Base-by-base conservation (phyloP, 2,888 invertebrate species). In the Agriopis marginaria region DNA sequence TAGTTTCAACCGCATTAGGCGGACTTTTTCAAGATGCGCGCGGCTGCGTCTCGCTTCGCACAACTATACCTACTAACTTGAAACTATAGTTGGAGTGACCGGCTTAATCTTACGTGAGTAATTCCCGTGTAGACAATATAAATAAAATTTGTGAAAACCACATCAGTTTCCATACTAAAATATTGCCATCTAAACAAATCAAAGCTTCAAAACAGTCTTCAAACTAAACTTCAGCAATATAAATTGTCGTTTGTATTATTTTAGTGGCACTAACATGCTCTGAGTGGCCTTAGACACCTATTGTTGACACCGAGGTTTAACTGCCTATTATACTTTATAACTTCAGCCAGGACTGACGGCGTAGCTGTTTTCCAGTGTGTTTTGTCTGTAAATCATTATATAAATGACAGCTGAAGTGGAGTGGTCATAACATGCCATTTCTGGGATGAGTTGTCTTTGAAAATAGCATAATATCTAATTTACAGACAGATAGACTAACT, bases 231-330 rank as follows among this genome's bases (percentile, higher is more conserved):
- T 62, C 9, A 14, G 60, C 51, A 58, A 8, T 63, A 68, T 59
- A 68, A 64, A 53, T 32, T 14, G 49, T 32, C 54, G 47, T 55
- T 60, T 55, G 60, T 50, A 56, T 64, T 64, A 68, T 68, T 68
- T 68, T 61, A 68, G 49, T 61, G 64, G 55, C 60, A 64, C 60
- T 68, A 60, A 68, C 64, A 10, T 6, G 58, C 54, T 23, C 59
- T 8, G 39, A 63, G 58, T 55, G 63, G 53, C 60, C 64, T 55
- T 60, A 62, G 65, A 62, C 64, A 56, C 53, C 51, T 65, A 66
- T 70, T 70, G 70, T 70, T 63, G 70, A 66, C 70, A 42, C 17
- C 50, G 8, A 50, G 58, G 49, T 66, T 70, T 70, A 70, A 70
- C 66, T 66, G n/a, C 62, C 70, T 58, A 66, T 58, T 64, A 64